Conservation (phyloP, 2,797 vertebrate species). For the Podarcis lilfordi region DNA sequence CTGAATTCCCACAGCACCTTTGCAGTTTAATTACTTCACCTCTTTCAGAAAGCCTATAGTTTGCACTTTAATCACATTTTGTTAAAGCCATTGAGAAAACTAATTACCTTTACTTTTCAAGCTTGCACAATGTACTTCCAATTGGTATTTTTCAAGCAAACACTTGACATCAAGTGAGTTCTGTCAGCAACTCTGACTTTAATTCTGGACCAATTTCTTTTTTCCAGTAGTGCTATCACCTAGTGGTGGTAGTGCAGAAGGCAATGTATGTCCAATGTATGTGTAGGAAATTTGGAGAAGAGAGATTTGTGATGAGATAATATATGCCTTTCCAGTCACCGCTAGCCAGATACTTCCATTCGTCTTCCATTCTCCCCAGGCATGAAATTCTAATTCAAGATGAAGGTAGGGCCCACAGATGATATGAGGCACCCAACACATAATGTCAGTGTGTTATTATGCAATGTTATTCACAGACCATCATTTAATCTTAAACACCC, state of each 20-base stretch:
- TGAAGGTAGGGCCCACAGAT: too few relatives aligned
- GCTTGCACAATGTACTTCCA: conserved; percentile 19
- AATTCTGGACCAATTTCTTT: neutral
- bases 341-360: neutral
- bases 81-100: conserved; percentile 4
- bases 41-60: conserved; percentile 40
- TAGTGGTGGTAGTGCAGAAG: neutral
- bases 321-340: neutral
- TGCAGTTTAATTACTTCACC: conserved; percentile 4
- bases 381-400: too few relatives aligned
- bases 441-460: too few relatives aligned
- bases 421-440: too few relatives aligned
- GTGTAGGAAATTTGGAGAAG: neutral
- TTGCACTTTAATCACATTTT: conserved; percentile 10
- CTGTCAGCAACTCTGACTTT: neutral
- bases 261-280: neutral
- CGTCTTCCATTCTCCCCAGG: neutral
- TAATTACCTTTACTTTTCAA: conserved; percentile 31
- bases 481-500: too few relatives aligned
- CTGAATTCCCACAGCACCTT: neutral
- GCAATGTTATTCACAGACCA: too few relatives aligned
- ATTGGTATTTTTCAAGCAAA: conserved; percentile 47
- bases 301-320: neutral
- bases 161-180: conserved; percentile 20
- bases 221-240: too few relatives aligned